A percentile compares a stretch with the other conserved stretches of the same genome.
Conservation (phyloP, 2,797 vertebrate genomes). For the Chlorospingus semifuscus region DNA sequence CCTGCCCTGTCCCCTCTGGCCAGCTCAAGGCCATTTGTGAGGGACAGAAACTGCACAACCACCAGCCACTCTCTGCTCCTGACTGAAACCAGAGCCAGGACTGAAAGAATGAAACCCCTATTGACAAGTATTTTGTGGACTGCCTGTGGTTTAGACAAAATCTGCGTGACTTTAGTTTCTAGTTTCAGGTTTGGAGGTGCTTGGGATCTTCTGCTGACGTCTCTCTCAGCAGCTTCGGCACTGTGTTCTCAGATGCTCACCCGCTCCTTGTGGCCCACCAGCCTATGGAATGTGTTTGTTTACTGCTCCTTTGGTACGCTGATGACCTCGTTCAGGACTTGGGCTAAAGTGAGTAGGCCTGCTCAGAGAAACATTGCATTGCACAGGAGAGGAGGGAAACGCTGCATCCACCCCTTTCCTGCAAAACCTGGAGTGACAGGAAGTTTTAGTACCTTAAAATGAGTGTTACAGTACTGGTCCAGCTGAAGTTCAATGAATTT, state of each 20-base stretch:
- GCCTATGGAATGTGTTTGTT: rapidly evolving
- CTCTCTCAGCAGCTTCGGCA: background rate
- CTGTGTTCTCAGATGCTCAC: background rate
- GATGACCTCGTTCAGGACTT: background rate
- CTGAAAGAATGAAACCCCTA: background rate
- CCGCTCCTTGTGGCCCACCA: rapidly evolving
- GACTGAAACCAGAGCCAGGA: background rate
- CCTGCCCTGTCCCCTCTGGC: rapidly evolving
- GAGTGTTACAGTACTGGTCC: background rate
- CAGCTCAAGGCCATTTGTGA: background rate
- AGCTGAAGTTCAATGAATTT: background rate
- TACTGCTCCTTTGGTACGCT: background rate
- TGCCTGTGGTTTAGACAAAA: background rate
- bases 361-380: background rate
- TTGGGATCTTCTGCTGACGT: background rate
- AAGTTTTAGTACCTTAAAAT: background rate
- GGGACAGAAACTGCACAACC: background rate
- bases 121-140: background rate
- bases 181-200: background rate
- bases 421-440: background rate
- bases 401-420: background rate
- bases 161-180: background rate
- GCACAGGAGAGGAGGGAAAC: background rate
- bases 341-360: background rate
- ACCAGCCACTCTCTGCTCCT: rapidly evolving